Conservation (phyloP, 2,113 vertebrate species). For the Glareola pratincola region DNA sequence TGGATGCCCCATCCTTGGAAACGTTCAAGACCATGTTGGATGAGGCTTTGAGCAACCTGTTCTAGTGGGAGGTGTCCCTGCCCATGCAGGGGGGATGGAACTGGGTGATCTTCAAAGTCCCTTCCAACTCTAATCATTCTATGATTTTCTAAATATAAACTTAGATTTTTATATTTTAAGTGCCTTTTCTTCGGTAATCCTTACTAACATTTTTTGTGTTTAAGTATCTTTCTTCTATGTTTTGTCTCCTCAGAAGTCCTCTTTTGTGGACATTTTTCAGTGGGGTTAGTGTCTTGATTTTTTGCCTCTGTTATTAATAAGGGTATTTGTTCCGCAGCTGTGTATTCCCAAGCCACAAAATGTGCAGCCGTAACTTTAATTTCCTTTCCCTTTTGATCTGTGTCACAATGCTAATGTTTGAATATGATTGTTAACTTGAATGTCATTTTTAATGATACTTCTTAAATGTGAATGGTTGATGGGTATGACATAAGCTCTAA, state of each 20-base stretch:
- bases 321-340: not conserved
- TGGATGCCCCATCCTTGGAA: not conserved
- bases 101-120: not conserved
- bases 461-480: not conserved
- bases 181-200: not conserved
- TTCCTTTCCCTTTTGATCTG: not conserved
- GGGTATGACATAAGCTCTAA: not conserved
- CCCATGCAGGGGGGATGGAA: not conserved
- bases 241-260: not conserved
- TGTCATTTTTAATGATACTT: conserved; percentile 12
- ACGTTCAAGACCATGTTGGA: not conserved
- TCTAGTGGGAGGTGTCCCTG: not conserved
- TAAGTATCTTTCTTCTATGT: not conserved
- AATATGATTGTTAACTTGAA: not conserved
- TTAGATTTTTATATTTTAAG: not conserved
- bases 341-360: not conserved
- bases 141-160: not conserved
- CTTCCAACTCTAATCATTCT: not conserved
- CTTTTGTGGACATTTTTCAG: not conserved
- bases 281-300: not conserved
- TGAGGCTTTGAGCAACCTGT: not conserved
- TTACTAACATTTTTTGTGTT: not conserved
- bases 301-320: not conserved
- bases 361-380: not conserved
- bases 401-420: not conserved